Conservation (phyloP, 2,113 vertebrate species). For the Gallinago undulata region DNA sequence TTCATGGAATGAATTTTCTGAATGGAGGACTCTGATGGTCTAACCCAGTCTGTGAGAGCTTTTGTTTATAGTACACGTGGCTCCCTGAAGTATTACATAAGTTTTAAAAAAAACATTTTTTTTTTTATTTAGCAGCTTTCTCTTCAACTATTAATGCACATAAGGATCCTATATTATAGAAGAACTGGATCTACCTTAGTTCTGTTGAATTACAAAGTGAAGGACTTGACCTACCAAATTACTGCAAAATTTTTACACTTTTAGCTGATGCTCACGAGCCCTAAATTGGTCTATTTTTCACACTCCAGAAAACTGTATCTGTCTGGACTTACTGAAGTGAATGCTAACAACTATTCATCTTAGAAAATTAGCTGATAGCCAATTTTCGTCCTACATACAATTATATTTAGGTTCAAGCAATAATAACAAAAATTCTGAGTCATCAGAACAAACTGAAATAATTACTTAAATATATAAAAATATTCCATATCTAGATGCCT, state of each 20-base stretch:
- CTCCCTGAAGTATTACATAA: background rate
- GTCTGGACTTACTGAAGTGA: background rate
- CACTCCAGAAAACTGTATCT: background rate
- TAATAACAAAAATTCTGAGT: background rate
- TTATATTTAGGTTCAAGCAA: background rate
- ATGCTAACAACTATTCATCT: background rate
- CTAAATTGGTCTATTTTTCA: background rate
- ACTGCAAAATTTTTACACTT: background rate
- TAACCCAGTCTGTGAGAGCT: background rate
- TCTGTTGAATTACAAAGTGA: background rate
- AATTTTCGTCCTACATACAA: background rate
- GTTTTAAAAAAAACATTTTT: background rate
- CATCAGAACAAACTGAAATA: background rate
- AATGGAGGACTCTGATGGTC: background rate
- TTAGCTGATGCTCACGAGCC: background rate
- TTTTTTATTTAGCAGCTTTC: background rate
- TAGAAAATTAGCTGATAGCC: background rate
- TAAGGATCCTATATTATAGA: background rate
- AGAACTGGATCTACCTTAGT: background rate
- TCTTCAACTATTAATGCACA: background rate
- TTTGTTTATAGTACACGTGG: background rate
- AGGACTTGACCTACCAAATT: background rate
- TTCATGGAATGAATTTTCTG: background rate
- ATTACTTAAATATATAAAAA: background rate
- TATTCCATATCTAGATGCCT: background rate